phyloP scores from a whole-genome alignment of 2,888 invertebrate genomes.

The Spilarctia lutea region DNA sequence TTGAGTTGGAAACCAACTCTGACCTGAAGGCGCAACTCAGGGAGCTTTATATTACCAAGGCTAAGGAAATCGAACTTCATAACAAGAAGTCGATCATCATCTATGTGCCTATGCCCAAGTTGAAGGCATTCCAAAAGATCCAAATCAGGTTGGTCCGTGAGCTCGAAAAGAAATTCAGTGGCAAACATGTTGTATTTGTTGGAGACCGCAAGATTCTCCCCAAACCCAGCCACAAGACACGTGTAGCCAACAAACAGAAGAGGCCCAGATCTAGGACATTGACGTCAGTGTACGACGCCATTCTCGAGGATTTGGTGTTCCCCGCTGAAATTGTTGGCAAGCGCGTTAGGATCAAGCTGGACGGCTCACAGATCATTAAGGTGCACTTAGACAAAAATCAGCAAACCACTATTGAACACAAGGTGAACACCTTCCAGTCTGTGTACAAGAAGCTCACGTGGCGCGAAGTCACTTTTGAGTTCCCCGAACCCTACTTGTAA shows the following conservation, averaged over 20 bases:
- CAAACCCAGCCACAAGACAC: constrained; percentile 98
- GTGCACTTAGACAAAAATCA: constrained; percentile 99
- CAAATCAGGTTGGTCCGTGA: constrained; percentile 98
- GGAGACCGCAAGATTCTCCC: constrained; percentile 99
- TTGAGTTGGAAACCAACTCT: constrained; percentile 98
- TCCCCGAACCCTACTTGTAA: constrained; percentile 99
- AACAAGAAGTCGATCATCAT: constrained; percentile 99
- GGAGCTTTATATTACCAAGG: constrained; percentile 97
- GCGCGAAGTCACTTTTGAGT: constrained; percentile 99
- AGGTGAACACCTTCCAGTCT: constrained; percentile 99
- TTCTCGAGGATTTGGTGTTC: constrained; percentile 98
- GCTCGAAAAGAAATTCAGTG: constrained; percentile 99
- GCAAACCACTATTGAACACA: constrained; percentile 99
- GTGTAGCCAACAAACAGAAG: constrained; percentile 91
- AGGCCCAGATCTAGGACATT: constrained; percentile 94
- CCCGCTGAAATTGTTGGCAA: constrained; percentile 99
- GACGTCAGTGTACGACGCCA: constrained; percentile 98
- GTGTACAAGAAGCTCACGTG: constrained; percentile 99
- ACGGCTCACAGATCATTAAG: constrained; percentile 98
- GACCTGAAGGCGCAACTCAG: constrained; percentile 98
- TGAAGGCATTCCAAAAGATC: constrained; percentile 99
- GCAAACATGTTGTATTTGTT: constrained; percentile 99
- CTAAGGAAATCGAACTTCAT: constrained; percentile 97
- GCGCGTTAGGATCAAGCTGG: constrained; percentile 97
- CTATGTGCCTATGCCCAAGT: constrained; percentile 99